Base-by-base conservation (phyloP, 2,113 vertebrate genomes). In the Struthio camelus region DNA sequence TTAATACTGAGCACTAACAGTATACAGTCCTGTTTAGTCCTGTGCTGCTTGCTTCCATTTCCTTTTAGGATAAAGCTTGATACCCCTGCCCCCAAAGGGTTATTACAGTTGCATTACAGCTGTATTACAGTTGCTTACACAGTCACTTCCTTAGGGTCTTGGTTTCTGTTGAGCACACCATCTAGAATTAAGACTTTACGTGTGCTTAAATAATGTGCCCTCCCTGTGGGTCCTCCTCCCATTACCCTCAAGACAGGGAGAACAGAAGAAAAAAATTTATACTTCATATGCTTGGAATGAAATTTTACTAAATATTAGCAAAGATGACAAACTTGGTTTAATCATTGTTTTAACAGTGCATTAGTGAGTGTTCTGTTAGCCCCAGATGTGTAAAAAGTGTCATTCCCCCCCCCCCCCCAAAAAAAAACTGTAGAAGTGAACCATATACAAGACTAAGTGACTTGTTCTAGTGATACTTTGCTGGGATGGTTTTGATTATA, bases 401-500 rank as follows among this genome's bases (percentile, higher is more conserved):
- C 53, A 19, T 24, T 6, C 36, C 77, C 64, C 20, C 42, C 8
- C 70, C 44, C 54, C 27, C 15, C 30, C 30, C 32, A 59, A 59
- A n/a, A n/a, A 83, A 32, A 80, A 91, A 53, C 19, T 42, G n/a
- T 40, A 46, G 56, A 92, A 85, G 50, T 4, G 0, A 58, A 81
- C 36, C 10, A 2, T 9, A 23, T 15, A 17, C 46, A 76, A 56
- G 50, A 66, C 18, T 13, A 19, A 61, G 15, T 24, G 36, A 77
- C 22, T 66, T 65, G 42, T 62, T 84, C 10, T 36, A 34, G 20
- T 46, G 53, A 75, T 50, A 14, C 42, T 30, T 7, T 62, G 28
- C 46, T 36, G 67, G 0, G 0, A 6, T 51, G 50, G 53, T 11
- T 75, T 51, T 25, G 34, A 69, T 40, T 23, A 1, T 8, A 10